A percentile compares a stretch with the other conserved stretches of the same genome.
Conservation (phyloP, 2,113 vertebrate genomes). For the Heterocephalus glaber region DNA sequence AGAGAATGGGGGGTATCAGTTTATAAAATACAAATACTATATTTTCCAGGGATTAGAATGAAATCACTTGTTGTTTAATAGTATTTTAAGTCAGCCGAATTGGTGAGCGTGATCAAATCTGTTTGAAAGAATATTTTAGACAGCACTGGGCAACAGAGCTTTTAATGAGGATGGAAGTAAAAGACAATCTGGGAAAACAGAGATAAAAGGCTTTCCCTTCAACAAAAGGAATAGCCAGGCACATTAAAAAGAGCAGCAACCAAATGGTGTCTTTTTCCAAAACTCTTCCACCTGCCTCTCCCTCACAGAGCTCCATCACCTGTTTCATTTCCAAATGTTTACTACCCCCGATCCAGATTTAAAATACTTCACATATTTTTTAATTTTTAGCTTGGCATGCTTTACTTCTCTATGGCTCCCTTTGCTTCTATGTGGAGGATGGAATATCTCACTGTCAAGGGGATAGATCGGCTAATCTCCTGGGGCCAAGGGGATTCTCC, state of each 20-base stretch:
- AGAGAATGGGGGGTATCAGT: neutral
- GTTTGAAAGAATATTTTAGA: neutral
- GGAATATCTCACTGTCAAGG: neutral
- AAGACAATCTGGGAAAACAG: neutral
- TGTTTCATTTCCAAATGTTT: neutral
- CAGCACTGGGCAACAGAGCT: neutral
- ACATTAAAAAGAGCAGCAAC: neutral
- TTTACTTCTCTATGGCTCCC: neutral
- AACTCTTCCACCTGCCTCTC: neutral
- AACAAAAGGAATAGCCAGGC: neutral
- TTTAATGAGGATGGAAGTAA: conserved; percentile 14
- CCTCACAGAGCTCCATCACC: neutral
- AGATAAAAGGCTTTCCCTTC: neutral
- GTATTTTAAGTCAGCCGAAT: conserved; percentile 16
- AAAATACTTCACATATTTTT: neutral
- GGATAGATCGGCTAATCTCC: neutral
- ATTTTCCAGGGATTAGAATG: conserved; percentile 26
- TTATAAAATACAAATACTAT: neutral
- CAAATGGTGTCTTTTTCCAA: neutral
- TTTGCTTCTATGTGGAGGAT: neutral
- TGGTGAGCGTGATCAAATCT: neutral
- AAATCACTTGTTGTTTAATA: conserved; percentile 40
- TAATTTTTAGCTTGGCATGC: neutral
- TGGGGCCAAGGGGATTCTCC: neutral
- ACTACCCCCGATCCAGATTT: neutral